Conservation (phyloP, 2,797 vertebrate species). For the Diplodus puntazzo region DNA sequence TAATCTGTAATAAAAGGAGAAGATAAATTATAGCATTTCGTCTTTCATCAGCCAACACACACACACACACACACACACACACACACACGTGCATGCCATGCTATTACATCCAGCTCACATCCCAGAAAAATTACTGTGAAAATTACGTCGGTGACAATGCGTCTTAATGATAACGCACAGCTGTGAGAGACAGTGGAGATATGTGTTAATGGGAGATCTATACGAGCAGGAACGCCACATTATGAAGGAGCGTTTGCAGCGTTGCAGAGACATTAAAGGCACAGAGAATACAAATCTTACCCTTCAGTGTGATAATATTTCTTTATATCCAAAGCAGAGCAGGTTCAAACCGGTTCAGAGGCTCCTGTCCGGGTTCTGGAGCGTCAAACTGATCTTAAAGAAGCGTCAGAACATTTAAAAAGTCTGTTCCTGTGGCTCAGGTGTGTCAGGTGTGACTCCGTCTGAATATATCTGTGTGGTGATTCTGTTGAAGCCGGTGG, state of each 20-base stretch:
- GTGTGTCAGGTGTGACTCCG: conserved; percentile 11
- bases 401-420: neutral
- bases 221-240: neutral
- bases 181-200: conserved; percentile 25
- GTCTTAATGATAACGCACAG: conserved; percentile 45
- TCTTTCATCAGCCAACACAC: conserved; percentile 33
- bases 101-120: conserved; percentile 45
- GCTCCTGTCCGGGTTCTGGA: neutral
- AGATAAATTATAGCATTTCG: conserved; percentile 49
- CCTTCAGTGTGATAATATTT: conserved; percentile 3
- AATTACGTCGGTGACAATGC: conserved; percentile 51
- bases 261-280: neutral
- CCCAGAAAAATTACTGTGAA: conserved; percentile 42
- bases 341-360: neutral
- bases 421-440: neutral
- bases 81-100: conserved; percentile 5
- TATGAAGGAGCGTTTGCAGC: neutral
- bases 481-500: neutral
- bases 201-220: conserved; percentile 25
- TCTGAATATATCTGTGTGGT: neutral
- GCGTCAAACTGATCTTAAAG: neutral
- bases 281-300: conserved; percentile 27
- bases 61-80: conserved; percentile 7
- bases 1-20: conserved; percentile 76
- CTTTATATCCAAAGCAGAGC: conserved; percentile 5